A percentile compares a stretch with the other conserved stretches of the same genome.
Conservation (phyloP, 2,113 vertebrate genomes). For the Pagrus major region DNA sequence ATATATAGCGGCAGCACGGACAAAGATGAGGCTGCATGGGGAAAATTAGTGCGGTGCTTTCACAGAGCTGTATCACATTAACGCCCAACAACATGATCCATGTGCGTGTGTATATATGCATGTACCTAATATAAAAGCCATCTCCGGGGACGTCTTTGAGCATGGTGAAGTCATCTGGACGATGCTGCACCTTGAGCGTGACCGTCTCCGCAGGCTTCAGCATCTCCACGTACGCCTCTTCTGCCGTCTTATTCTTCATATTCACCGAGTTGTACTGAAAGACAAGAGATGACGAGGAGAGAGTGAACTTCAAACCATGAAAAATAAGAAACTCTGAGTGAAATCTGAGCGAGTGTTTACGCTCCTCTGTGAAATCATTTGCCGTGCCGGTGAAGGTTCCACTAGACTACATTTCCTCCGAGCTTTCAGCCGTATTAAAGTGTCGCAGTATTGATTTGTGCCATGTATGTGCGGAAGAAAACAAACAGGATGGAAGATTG, state of each 20-base stretch:
- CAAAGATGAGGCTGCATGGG: conserved; percentile 38
- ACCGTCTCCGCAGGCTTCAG: conserved; percentile 92
- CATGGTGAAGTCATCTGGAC: conserved; percentile 90
- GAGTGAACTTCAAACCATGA: not conserved
- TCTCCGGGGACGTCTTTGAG: conserved; percentile 93
- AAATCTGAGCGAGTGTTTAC: conserved; percentile 11
- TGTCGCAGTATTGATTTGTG: conserved; percentile 69
- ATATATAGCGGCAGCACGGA: conserved; percentile 60
- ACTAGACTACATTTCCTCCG: conserved; percentile 43
- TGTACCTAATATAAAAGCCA: conserved; percentile 96
- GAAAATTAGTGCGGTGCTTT: conserved; percentile 24
- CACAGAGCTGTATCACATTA: conserved; percentile 15
- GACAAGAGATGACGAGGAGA: not conserved
- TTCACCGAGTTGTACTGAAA: conserved; percentile 91
- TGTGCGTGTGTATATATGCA: not conserved
- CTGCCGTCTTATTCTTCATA: conserved; percentile 93
- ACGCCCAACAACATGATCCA: not conserved
- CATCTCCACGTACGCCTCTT: conserved; percentile 98
- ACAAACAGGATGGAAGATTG: conserved; percentile 54
- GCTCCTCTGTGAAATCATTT: conserved; percentile 44
- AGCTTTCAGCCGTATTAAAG: conserved; percentile 62
- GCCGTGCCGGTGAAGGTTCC: not conserved
- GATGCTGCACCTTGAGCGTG: conserved; percentile 92
- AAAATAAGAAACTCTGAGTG: conserved; percentile 22
- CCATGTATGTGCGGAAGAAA: conserved; percentile 18